Evolutionary conservation across 2,113 vertebrate species (phyloP), one percentile per base, ranked within the genome.

Genomic region (Vidua chalybeata): DNA sequence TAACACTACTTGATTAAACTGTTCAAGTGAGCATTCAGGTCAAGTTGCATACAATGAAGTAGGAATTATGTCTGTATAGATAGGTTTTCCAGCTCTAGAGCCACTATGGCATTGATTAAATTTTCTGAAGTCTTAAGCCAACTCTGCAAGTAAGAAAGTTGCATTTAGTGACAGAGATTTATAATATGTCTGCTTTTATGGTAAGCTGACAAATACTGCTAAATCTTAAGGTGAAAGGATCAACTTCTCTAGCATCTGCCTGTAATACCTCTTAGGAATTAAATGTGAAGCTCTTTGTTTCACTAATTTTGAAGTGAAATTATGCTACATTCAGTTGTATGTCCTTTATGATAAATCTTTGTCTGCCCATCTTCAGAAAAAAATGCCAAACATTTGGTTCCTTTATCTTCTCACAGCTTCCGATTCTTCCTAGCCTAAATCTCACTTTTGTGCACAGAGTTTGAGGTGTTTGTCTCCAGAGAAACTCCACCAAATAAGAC

Each of bases 401-500:
- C 18, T 35, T 75, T 74, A n/a, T 80, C 75, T 94, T 94, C 54
- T 93, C 52, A 48, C 45, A 45, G 7, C 71, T 80, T 63, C 76
- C 68, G 15, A 55, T 10, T 51, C n/a, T 56, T 93, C 14, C 54
- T 55, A 41, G 23, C 28, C 37, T 95, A 80, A 90, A 67, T 89
- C 33, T 89, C 93, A 91, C 79, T 92, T 74, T 59, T 80, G 33
- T 73, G 49, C 74, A 91, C 61, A 5, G 19, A 56, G 55, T 21
- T 79, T 90, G 61, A 61, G 46, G 49, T 95, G 31, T 27, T 94
- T 92, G 61, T 79, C 61, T 95, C 58, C 61, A 41, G 84, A 89
- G 93, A 92, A 86, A 93, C 61, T 89, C 90, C 56, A 74, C 71
- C 84, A 92, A 83, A 68, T 68, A 94, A 35, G 71, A 93, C 89